A percentile compares a stretch with the other conserved stretches of the same genome.
Evolutionary conservation across 2,113 vertebrate species (phyloP).

Genomic region (Penelope pileata): DNA sequence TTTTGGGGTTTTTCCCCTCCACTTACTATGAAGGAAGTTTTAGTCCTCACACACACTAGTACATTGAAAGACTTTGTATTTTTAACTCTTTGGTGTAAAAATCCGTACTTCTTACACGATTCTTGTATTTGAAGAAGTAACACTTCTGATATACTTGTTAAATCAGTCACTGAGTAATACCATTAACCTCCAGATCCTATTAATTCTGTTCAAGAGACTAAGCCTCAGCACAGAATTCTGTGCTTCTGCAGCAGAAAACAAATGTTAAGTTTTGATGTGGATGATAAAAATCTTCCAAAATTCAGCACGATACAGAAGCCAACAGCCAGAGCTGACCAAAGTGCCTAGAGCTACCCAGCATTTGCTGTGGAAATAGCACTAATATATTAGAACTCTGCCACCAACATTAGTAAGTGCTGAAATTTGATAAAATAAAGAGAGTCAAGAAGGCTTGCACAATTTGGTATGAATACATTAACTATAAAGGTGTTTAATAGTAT

Average conservation of each 20-base stretch:
- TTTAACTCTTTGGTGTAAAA: neutral
- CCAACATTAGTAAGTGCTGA: neutral
- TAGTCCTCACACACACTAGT: neutral
- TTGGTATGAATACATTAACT: neutral
- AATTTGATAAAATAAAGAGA: neutral
- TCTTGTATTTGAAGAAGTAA: neutral
- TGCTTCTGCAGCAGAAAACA: neutral
- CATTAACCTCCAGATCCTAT: neutral
- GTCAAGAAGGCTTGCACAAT: neutral
- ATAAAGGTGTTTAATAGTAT: neutral
- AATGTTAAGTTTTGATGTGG: neutral
- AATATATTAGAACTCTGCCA: neutral
- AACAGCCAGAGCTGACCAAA: conserved; percentile 21
- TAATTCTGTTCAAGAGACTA: neutral
- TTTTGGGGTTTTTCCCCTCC: neutral
- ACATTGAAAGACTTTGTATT: neutral
- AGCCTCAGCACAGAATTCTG: neutral
- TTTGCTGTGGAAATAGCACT: neutral
- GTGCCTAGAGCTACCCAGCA: neutral
- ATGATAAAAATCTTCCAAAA: conserved; percentile 47
- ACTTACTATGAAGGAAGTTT: neutral
- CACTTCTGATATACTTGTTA: neutral
- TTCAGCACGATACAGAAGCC: neutral
- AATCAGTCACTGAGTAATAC: neutral
- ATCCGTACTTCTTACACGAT: neutral